Conservation (phyloP, 2,888 invertebrate species). For the Tenthredo amoena region DNA sequence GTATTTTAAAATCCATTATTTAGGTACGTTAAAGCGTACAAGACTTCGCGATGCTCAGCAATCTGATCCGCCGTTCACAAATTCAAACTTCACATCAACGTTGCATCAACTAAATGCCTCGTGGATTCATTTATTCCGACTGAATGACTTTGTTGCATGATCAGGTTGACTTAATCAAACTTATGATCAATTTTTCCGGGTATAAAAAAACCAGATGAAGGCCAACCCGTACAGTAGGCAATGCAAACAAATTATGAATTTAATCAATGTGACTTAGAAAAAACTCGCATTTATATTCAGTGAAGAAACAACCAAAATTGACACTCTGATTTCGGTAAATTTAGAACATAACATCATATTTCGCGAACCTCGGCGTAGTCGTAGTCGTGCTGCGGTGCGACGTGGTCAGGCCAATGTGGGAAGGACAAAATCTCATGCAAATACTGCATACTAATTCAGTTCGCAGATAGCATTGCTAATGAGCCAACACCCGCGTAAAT, state of each 20-base stretch:
- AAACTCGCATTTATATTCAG: not conserved
- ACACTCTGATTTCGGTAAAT: not conserved
- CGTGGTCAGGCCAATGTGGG: not conserved
- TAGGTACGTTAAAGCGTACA: too few species aligned
- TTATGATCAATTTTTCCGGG: not conserved
- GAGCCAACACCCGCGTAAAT: constrained; percentile 27
- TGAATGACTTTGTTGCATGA: not conserved
- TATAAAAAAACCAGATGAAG: not conserved
- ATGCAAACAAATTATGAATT: not conserved
- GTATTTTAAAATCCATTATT: too few species aligned
- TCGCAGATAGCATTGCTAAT: constrained; percentile 8
- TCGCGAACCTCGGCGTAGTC: not conserved
- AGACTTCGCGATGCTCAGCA: not conserved
- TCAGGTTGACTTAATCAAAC: not conserved
- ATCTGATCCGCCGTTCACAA: not conserved
- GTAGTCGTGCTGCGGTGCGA: not conserved
- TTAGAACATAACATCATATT: not conserved
- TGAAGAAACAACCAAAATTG: not conserved
- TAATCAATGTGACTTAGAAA: not conserved
- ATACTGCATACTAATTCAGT: not conserved
- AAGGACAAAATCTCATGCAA: constrained; percentile 38
- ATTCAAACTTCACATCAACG: too few species aligned
- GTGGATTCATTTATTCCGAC: not conserved
- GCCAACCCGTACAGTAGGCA: not conserved
- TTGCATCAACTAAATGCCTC: not conserved